Evolutionary conservation across 2,888 invertebrate species (phyloP).

Genomic region (Ochropleura plecta): DNA sequence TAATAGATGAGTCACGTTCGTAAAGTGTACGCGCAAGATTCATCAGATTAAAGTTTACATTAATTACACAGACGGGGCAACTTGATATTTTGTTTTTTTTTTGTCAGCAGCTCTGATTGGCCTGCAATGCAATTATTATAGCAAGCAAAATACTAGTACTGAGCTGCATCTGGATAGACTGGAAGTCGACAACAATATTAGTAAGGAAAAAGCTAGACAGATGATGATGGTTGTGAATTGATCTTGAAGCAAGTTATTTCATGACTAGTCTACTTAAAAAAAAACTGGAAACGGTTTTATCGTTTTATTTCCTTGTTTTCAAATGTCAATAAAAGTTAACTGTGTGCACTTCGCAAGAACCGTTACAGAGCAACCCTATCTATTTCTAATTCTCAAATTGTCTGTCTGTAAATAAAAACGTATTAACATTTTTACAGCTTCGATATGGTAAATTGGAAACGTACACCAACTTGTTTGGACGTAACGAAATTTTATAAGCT

Average conservation of each 20-base stretch:
- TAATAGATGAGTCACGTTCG: neutral
- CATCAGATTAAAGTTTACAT: neutral
- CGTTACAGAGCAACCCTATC: conserved; percentile 28
- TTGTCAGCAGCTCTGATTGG: neutral
- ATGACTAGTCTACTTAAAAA: neutral
- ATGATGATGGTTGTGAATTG: neutral
- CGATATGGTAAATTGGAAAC: conserved; percentile 70
- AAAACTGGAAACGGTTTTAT: neutral
- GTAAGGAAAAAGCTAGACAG: no score
- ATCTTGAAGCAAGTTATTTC: neutral
- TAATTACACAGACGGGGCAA: neutral
- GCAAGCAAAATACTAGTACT: neutral
- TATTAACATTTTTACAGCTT: conserved; percentile 75
- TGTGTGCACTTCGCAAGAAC: neutral
- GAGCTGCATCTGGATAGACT: no score
- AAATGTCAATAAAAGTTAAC: neutral
- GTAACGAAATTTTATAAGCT: conserved; percentile 55
- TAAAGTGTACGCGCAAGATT: neutral
- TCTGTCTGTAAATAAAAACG: conserved; percentile 66
- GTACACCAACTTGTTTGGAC: conserved; percentile 54
- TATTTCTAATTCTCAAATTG: conserved; percentile 67
- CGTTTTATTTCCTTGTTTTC: neutral
- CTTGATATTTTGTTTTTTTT: neutral
- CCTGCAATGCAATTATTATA: neutral
- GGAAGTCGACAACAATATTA: no score